phyloP scores from a whole-genome alignment of 2,888 invertebrate species.

The Lasius platythorax region DNA sequence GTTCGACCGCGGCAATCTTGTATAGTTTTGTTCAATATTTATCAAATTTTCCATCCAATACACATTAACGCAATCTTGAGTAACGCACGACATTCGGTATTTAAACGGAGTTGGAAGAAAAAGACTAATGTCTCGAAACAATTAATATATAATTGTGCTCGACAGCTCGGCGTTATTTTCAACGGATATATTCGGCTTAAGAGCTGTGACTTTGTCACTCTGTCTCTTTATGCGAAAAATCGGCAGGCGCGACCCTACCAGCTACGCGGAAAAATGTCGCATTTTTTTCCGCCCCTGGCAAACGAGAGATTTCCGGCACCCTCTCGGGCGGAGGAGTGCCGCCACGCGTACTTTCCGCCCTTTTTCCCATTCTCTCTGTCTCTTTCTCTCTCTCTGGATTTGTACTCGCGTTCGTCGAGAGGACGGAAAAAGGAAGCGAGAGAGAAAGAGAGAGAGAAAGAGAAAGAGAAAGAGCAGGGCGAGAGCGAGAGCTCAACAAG shows the following conservation, averaged over 20 bases:
- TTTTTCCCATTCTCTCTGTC: constrained; percentile 65
- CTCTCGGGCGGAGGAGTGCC: constrained; percentile 63
- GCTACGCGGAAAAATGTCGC: constrained; percentile 49
- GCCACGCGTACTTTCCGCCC: constrained; percentile 61
- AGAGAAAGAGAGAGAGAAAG: constrained; percentile 53
- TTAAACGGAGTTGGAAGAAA: neutral
- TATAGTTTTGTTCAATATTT: neutral
- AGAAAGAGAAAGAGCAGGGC: constrained; percentile 64
- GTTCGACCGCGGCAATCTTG: neutral
- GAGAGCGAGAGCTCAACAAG: constrained; percentile 83
- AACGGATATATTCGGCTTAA: constrained; percentile 25
- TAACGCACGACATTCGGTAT: neutral
- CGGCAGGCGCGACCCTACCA: constrained; percentile 44
- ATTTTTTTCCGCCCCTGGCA: constrained; percentile 51
- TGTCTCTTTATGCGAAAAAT: constrained; percentile 49
- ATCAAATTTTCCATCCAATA: neutral
- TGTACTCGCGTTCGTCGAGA: constrained; percentile 44
- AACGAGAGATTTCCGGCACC: constrained; percentile 62
- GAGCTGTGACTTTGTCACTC: constrained; percentile 41
- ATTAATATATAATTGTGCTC: neutral
- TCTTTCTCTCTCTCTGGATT: constrained; percentile 55
- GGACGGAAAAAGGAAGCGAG: constrained; percentile 40
- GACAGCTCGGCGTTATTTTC: neutral
- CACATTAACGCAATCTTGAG: neutral
- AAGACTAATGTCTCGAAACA: neutral